Base-by-base conservation (phyloP, 30 jellyfish, hydroid and myxozoan genomes). In the Cassiopea andromeda region DNA sequence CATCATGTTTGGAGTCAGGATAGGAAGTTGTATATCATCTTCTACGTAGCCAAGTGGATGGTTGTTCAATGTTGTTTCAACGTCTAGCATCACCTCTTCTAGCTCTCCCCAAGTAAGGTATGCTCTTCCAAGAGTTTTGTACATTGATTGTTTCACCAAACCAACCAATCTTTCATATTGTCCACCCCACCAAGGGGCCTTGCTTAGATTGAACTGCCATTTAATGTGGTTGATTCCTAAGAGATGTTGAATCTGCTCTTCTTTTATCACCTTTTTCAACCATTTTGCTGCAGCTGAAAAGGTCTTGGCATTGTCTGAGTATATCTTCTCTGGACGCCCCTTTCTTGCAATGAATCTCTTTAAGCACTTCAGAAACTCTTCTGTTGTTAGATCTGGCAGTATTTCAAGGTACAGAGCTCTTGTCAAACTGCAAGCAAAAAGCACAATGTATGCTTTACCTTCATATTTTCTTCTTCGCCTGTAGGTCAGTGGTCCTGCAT, bases 151-250 rank as follows among this genome's bases (percentile, higher is more conserved):
- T 47, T 89, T 89, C 2, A 89, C 92, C 80, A 89, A 18, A 17
- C 92, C 92, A 6, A 89, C 82, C 87, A 78, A n/a, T 71, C 92
- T 85, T 85, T 79, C 96, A 79, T 77, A 89, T 64, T 89, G 96
- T 47, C 96, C 96, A 38, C 92, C 96, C 96, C 96, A 89, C 92
- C 96, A 89, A 17, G 96, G 92, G 16, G 96, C 96, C 44, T 92
- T 57, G 87, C 96, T 89, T 10, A 89, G 88, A 73, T 89, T 89
- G 81, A 89, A 89, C 82, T 89, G 96, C 92, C 96, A 89, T 58
- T 50, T 80, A 81, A 89, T 78, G 50, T 72, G 79, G n/a, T 73
- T 43, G 43, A 77, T 48, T 79, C 88, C 92, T 45, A 89, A 86
- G 6, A 50, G 17, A 69, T 78, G 69, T 45, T 79, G 87, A 8